phyloP scores from a whole-genome alignment of 2,888 invertebrate species.

The Rhodophaea formosa region DNA sequence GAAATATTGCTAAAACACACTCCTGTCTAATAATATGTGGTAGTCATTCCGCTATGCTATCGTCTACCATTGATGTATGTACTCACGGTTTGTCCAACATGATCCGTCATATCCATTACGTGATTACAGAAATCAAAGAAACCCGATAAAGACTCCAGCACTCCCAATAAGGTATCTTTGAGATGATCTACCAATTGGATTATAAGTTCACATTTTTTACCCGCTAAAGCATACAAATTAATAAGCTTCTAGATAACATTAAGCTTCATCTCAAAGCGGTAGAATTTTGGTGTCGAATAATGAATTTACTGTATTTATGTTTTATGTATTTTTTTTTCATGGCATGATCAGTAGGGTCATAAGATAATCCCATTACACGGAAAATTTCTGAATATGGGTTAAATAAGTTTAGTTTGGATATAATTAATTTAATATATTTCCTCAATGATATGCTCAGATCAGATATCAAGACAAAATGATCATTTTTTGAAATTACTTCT shows the following conservation, averaged over 20 bases:
- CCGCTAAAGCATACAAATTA: constrained; percentile 33
- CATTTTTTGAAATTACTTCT: too few relatives aligned
- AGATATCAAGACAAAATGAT: too few relatives aligned
- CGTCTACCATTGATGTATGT: neutral
- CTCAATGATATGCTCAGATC: too few relatives aligned
- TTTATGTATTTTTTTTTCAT: constrained; percentile 35
- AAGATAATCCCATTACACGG: constrained; percentile 34
- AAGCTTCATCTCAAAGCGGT: constrained; percentile 49
- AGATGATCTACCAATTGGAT: constrained; percentile 46
- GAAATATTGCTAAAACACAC: neutral
- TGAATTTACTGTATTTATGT: constrained; percentile 22
- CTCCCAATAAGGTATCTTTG: constrained; percentile 85
- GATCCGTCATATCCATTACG: constrained; percentile 49
- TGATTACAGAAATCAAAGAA: constrained; percentile 90
- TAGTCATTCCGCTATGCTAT: too few relatives aligned
- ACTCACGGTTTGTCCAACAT: constrained; percentile 15
- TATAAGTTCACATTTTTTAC: constrained; percentile 33
- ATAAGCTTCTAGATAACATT: constrained; percentile 43
- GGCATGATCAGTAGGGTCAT: constrained; percentile 59
- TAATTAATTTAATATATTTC: too few relatives aligned
- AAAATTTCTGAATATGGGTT: neutral
- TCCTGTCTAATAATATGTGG: neutral
- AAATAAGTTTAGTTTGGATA: neutral
- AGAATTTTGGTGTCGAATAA: constrained; percentile 45
- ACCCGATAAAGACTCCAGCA: constrained; percentile 85